Percentiles rank a stretch among this genome's conserved stretches.
These are phyloP conservation scores for Callinectes sapidus DNA, from an alignment of 2,888 invertebrate genomes.

Conservation along the genomic window DNA sequence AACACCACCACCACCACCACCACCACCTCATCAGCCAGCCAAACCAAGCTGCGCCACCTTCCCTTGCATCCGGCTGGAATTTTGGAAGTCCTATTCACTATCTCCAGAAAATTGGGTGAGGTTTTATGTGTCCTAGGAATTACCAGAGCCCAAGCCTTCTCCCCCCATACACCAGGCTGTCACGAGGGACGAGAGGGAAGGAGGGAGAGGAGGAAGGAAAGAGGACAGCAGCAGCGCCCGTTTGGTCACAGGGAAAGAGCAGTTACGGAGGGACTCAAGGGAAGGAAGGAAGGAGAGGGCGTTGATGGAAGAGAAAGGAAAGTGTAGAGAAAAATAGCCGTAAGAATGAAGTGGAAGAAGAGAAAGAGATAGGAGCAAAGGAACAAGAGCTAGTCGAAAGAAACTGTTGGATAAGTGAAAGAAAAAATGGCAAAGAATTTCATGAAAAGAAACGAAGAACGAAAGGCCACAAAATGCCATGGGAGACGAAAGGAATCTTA, in stretches of 20 bases:
- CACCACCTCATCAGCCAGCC: not conserved
- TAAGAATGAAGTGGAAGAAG: conserved; percentile 16
- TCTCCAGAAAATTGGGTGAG: conserved; percentile 25
- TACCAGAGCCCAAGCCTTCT: conserved; percentile 11
- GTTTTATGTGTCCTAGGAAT: conserved; percentile 16
- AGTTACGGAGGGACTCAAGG: not conserved
- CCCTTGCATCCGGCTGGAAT: conserved; percentile 16
- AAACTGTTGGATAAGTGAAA: not conserved
- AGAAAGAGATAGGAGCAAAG: not conserved
- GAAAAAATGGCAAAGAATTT: not conserved
- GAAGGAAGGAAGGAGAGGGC: not conserved
- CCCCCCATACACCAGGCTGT: conserved; percentile 9
- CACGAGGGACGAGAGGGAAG: not conserved
- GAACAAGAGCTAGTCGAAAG: not conserved
- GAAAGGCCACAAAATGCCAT: not conserved
- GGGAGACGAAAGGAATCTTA: conserved; percentile 12
- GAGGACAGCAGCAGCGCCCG: not conserved
- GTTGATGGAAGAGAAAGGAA: conserved; percentile 1
- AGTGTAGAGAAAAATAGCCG: not conserved
- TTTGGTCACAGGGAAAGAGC: not conserved
- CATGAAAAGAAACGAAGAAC: not conserved
- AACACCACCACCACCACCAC: not conserved
- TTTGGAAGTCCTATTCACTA: conserved; percentile 6
- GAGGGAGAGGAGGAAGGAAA: conserved; percentile 3
- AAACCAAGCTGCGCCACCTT: not conserved